These are phyloP conservation scores for Telmatherina bonti DNA, from an alignment of 2,797 vertebrate species.

Conservation along the genomic window DNA sequence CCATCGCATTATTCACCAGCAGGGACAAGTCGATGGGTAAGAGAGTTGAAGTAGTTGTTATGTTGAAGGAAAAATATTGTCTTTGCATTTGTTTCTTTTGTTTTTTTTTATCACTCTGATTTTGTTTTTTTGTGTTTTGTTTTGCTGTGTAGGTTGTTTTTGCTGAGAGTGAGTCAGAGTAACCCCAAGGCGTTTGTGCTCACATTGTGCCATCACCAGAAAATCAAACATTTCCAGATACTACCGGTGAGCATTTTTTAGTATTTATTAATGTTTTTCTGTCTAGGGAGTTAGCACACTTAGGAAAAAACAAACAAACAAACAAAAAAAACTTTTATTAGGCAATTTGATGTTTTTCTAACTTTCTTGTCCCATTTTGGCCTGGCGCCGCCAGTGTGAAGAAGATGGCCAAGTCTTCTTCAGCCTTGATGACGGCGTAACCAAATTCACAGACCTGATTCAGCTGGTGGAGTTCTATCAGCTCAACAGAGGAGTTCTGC, in stretches of 20 bases:
- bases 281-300: background rate
- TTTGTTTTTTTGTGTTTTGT: conserved; percentile 2
- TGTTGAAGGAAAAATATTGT: background rate
- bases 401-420: conserved; percentile 97
- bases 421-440: conserved; percentile 97
- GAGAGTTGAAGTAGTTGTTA: conserved; percentile 22
- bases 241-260: conserved; percentile 87
- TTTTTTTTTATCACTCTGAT: background rate
- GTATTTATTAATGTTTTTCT: background rate
- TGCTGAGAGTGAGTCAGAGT: conserved; percentile 98
- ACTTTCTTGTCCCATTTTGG: background rate
- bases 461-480: conserved; percentile 99
- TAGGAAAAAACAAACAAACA: background rate
- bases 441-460: conserved; percentile 98
- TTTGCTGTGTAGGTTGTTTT: conserved; percentile 87
- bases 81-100: background rate
- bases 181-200: conserved; percentile 99
- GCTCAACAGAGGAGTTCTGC: conserved; percentile 98
- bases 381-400: conserved; percentile 88
- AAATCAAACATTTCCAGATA: conserved; percentile 99
- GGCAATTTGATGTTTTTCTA: conserved; percentile 7
- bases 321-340: background rate
- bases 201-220: conserved; percentile 98
- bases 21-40: conserved; percentile 98
- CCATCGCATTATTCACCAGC: conserved; percentile 95